These are phyloP conservation scores for Cygnus olor DNA, from an alignment of 2,797 vertebrate species.

Conservation along the genomic window DNA sequence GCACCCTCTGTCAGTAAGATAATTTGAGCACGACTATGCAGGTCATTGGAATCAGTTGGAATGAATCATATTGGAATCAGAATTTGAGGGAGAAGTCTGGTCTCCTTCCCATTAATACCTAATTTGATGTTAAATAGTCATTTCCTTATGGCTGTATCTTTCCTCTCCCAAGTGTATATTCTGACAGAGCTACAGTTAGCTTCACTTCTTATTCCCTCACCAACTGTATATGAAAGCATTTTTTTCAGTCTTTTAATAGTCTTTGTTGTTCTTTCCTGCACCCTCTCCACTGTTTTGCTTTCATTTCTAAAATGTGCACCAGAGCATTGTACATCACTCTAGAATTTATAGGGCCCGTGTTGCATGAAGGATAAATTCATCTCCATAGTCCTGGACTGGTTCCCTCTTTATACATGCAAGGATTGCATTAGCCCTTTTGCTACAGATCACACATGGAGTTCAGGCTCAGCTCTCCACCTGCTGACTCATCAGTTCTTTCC, in stretches of 20 bases:
- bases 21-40: background rate
- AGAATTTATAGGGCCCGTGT: background rate
- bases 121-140: constrained; percentile 16
- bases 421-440: background rate
- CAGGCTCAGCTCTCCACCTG: background rate
- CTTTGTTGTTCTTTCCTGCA: background rate
- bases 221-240: background rate
- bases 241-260: background rate
- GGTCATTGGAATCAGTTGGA: background rate
- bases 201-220: background rate
- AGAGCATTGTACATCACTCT: background rate
- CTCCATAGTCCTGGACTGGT: background rate
- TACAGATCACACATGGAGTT: fast-evolving
- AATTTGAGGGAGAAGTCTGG: background rate
- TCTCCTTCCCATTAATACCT: constrained; percentile 15
- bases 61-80: no score
- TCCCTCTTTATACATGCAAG: background rate
- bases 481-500: background rate
- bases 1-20: background rate
- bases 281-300: background rate
- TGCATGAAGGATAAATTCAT: background rate
- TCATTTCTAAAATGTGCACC: background rate
- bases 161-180: background rate
- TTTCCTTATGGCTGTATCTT: background rate
- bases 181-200: background rate